Percentiles rank a stretch among this genome's conserved stretches.
Evolutionary conservation across 2,888 invertebrate genomes (phyloP).

Genomic region (Euproctis similis): DNA sequence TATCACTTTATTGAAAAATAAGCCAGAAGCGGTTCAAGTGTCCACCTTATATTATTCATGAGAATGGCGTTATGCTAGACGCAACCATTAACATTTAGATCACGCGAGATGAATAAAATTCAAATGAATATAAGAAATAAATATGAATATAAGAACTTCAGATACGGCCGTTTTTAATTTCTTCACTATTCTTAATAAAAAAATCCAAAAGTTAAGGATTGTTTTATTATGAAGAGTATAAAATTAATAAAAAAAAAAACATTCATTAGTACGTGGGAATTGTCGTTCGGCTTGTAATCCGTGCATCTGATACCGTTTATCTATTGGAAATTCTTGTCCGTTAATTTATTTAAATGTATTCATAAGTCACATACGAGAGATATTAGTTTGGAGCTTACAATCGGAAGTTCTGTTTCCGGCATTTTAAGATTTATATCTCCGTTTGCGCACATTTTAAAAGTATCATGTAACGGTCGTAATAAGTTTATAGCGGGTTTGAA

Average conservation of each 20-base stretch:
- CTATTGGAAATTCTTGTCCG: conserved; percentile 8
- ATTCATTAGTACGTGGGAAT: conserved; percentile 32
- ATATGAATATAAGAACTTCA: too few relatives aligned
- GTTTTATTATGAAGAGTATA: too few relatives aligned
- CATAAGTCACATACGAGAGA: conserved; percentile 20
- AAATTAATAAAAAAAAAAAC: too few relatives aligned
- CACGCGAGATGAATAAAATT: conserved; percentile 22
- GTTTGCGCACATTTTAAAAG: conserved; percentile 4
- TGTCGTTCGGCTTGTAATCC: conserved; percentile 23
- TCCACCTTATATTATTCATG: conserved; percentile 52
- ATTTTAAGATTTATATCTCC: conserved; percentile 3
- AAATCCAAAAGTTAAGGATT: too few relatives aligned
- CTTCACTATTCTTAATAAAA: too few relatives aligned
- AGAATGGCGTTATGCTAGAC: conserved; percentile 40
- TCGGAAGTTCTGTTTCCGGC: conserved; percentile 21
- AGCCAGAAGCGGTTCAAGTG: conserved; percentile 57
- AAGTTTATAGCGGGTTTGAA: conserved; percentile 4
- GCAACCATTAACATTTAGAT: conserved; percentile 26
- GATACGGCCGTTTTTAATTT: too few relatives aligned
- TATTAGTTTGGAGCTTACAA: conserved; percentile 11
- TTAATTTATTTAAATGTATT: conserved; percentile 25
- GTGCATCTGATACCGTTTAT: conserved; percentile 13
- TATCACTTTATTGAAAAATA: conserved; percentile 27
- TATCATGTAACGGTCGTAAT: conserved; percentile 1
- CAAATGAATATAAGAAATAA: conserved; percentile 17